A percentile compares a stretch with the other conserved stretches of the same genome.
These are phyloP conservation scores for Hermetia illucens DNA, from an alignment of 1,140 invertebrate species.

Conservation along the genomic window DNA sequence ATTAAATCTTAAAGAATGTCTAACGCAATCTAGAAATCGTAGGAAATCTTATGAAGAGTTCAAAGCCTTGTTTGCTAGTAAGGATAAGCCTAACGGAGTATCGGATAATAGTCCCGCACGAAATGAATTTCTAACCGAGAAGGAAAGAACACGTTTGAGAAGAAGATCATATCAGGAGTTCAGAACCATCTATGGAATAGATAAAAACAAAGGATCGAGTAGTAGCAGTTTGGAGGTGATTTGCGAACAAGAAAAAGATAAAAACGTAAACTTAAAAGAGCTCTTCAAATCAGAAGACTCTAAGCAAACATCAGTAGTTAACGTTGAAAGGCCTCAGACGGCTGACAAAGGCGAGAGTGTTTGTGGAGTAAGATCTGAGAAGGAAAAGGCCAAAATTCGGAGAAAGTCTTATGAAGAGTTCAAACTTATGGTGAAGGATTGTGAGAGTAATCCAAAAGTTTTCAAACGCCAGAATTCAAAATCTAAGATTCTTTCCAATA, in stretches of 20 bases:
- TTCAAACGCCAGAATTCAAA: neutral
- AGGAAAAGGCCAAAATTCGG: constrained; percentile 25
- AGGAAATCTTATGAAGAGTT: constrained; percentile 31
- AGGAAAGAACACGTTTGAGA: constrained; percentile 2
- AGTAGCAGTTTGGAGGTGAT: neutral
- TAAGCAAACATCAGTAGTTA: no score
- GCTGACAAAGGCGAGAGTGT: no score
- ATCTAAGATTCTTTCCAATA: no score
- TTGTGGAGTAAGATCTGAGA: no score
- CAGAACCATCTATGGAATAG: constrained; percentile 2
- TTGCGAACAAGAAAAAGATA: neutral
- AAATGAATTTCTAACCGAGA: constrained; percentile 1
- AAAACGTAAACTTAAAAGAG: no score
- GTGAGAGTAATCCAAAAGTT: constrained; percentile 9
- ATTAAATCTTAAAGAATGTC: constrained; percentile 24
- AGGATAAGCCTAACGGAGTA: constrained; percentile 1
- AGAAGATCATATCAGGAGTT: constrained; percentile 5
- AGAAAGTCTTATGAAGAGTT: constrained; percentile 31
- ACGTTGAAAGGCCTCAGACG: no score
- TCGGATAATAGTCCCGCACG: neutral
- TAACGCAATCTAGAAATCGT: constrained; percentile 27
- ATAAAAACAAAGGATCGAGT: no score
- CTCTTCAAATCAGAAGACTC: no score
- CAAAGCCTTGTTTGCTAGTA: constrained; percentile 11
- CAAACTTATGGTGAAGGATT: constrained; percentile 25